A percentile compares a stretch with the other conserved stretches of the same genome.
phyloP scores from a whole-genome alignment of 2,888 invertebrate species.

The Cactoblastis cactorum region DNA sequence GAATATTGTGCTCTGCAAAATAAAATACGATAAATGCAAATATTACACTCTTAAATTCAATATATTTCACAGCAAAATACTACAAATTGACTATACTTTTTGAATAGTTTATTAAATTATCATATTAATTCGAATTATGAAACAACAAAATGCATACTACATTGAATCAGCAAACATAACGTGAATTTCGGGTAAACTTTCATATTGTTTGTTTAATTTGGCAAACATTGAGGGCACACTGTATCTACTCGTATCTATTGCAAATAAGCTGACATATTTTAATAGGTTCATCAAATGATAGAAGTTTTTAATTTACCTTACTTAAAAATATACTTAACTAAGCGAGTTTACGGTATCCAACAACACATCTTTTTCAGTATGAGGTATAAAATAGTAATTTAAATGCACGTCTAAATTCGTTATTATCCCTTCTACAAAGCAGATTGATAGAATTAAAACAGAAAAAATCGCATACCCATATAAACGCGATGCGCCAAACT shows the following conservation, averaged over 20 bases:
- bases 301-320: too few species aligned
- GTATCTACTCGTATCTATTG: not conserved
- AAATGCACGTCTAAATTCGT: too few species aligned
- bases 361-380: too few species aligned
- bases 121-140: not conserved
- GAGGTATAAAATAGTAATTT: too few species aligned
- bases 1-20: constrained; percentile 30
- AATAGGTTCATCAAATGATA: not conserved
- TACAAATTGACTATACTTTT: not conserved
- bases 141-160: constrained; percentile 2
- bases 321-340: too few species aligned
- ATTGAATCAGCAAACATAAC: not conserved
- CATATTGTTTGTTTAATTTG: not conserved
- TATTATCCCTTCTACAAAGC: too few species aligned
- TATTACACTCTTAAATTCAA: not conserved
- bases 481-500: too few species aligned
- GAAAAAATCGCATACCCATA: too few species aligned
- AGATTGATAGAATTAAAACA: too few species aligned
- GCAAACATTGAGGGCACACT: not conserved
- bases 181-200: constrained; percentile 4
- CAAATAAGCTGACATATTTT: not conserved
- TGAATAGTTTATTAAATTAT: not conserved
- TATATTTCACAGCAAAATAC: not conserved
- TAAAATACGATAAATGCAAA: not conserved
- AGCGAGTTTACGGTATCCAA: too few species aligned